Evolutionary conservation across 1,140 invertebrate genomes (phyloP).

Genomic region (Pseudomyrmex cubaensis): DNA sequence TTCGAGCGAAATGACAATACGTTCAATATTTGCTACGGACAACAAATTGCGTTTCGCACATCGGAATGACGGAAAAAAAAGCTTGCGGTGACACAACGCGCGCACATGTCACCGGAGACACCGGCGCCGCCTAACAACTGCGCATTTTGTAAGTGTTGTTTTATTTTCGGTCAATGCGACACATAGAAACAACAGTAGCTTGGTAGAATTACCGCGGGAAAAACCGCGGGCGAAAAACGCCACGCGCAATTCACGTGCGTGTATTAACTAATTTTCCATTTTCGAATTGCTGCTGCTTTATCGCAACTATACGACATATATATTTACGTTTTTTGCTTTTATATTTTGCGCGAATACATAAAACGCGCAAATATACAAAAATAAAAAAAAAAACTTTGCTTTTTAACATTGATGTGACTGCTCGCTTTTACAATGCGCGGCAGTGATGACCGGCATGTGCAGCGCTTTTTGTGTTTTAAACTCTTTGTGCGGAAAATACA

Average conservation of each 20-base stretch:
- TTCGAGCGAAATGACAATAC: not conserved
- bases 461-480: no score
- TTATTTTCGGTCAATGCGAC: constrained; percentile 7
- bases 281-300: constrained; percentile 3
- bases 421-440: no score
- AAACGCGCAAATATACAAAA: no score
- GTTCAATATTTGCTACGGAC: constrained; percentile 2
- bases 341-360: no score
- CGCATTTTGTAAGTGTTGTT: constrained; percentile 55
- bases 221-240: constrained; percentile 20
- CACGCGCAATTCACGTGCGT: not conserved
- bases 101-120: not conserved
- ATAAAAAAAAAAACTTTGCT: no score
- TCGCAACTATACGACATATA: not conserved
- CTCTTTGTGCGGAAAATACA: no score
- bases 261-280: constrained; percentile 36
- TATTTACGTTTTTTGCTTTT: no score
- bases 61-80: not conserved
- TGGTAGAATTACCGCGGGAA: constrained; percentile 46
- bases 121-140: constrained; percentile 40
- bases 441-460: no score
- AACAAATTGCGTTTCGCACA: not conserved
- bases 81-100: not conserved
- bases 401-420: no score
- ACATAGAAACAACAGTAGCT: not conserved